phyloP scores from a whole-genome alignment of 2,797 vertebrate species.

The Scolopax bukidnonensis region DNA sequence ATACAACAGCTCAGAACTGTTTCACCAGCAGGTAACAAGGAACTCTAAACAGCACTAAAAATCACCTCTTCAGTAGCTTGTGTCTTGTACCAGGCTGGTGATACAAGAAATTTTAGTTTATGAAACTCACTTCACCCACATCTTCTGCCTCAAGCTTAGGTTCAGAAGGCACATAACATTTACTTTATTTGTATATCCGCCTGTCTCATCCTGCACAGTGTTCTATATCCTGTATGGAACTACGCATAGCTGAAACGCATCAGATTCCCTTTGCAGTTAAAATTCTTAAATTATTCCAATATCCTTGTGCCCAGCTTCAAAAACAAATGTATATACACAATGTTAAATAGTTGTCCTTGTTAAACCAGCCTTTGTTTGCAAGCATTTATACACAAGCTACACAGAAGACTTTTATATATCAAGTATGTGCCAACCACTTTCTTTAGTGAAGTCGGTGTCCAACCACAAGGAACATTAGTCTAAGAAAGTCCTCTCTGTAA shows the following conservation, averaged over 20 bases:
- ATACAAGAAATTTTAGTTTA: neutral
- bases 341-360: neutral
- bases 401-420: neutral
- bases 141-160: neutral
- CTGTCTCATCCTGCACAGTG: neutral
- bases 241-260: neutral
- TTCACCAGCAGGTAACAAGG: neutral
- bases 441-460: neutral
- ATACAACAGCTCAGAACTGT: neutral
- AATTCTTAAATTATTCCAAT: neutral
- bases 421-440: neutral
- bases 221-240: neutral
- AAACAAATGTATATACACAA: fast-evolving
- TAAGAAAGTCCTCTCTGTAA: neutral
- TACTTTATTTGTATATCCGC: neutral
- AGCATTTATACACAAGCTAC: neutral
- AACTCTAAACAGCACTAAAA: neutral
- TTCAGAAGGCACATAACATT: neutral
- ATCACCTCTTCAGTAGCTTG: neutral
- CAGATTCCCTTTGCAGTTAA: neutral
- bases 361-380: neutral
- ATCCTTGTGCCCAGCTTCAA: neutral
- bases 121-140: neutral
- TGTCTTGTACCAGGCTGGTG: neutral
- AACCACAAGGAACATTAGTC: neutral